A percentile compares a stretch with the other conserved stretches of the same genome.
These are phyloP conservation scores for Tauraco erythrolophus DNA, from an alignment of 2,113 vertebrate species.

Conservation along the genomic window DNA sequence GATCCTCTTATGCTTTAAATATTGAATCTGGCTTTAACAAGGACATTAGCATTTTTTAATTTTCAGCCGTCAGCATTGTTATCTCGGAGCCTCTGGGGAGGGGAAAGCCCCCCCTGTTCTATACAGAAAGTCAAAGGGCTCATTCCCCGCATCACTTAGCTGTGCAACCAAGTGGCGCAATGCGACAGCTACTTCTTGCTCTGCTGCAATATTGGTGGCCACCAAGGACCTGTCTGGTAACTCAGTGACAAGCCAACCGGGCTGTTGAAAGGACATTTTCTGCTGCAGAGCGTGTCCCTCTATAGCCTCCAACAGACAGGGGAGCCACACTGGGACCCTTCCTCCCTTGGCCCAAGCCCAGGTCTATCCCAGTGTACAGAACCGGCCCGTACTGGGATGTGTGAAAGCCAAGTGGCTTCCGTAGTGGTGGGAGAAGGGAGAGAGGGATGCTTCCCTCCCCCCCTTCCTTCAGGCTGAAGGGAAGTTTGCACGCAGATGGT, in stretches of 20 bases:
- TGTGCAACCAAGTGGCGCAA: not conserved
- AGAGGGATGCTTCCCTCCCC: not conserved
- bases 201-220: not conserved
- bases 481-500: fast-evolving
- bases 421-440: not conserved
- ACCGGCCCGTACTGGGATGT: not conserved
- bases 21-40: not conserved
- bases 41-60: not conserved
- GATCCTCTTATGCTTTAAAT: not conserved
- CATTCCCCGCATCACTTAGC: fast-evolving
- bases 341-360: not conserved
- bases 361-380: not conserved
- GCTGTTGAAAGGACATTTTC: not conserved
- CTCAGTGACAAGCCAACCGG: not conserved
- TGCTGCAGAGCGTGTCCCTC: not conserved
- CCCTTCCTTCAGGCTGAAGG: not conserved
- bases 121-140: not conserved
- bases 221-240: not conserved
- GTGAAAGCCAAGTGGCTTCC: not conserved
- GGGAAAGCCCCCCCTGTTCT: not conserved
- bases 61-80: not conserved
- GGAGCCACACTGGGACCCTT: not conserved
- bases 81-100: not conserved
- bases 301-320: not conserved
- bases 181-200: not conserved